Conservation (phyloP, 2,113 vertebrate genomes). For the Piaya cayana region DNA sequence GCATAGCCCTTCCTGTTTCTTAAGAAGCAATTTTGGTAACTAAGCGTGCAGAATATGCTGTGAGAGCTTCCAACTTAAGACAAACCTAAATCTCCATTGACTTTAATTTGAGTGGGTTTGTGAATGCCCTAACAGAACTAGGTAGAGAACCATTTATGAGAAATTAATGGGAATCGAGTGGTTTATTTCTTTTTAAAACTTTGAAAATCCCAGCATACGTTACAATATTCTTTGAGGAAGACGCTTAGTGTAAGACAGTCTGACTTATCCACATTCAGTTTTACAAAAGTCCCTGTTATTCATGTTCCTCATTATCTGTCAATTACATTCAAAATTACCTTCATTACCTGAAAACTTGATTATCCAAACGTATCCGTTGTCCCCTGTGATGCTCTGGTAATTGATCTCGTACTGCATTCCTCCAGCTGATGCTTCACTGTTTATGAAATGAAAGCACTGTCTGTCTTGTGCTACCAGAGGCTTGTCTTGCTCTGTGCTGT, state of each 20-base stretch:
- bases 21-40: not conserved
- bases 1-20: not conserved
- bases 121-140: not conserved
- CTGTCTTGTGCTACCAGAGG: not conserved
- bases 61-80: not conserved
- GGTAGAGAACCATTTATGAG: not conserved
- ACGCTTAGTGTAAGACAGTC: not conserved
- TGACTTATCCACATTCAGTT: not conserved
- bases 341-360: constrained; percentile 49
- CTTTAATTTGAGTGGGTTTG: not conserved
- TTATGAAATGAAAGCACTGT: not conserved
- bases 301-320: constrained; percentile 53
- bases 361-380: constrained; percentile 5
- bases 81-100: not conserved
- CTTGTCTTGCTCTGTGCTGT: not conserved
- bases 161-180: not conserved
- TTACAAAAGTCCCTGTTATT: constrained; percentile 50
- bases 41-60: not conserved
- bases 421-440: constrained; percentile 13
- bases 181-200: not conserved
- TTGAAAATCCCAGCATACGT: not conserved
- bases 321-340: constrained; percentile 47
- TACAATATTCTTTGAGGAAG: constrained; percentile 11
- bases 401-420: constrained; percentile 27
- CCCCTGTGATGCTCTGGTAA: constrained; percentile 31